Percentiles rank a stretch among this genome's conserved stretches.
Evolutionary conservation across 2,113 vertebrate genomes (phyloP).

Genomic region (Melanocharis versteri): DNA sequence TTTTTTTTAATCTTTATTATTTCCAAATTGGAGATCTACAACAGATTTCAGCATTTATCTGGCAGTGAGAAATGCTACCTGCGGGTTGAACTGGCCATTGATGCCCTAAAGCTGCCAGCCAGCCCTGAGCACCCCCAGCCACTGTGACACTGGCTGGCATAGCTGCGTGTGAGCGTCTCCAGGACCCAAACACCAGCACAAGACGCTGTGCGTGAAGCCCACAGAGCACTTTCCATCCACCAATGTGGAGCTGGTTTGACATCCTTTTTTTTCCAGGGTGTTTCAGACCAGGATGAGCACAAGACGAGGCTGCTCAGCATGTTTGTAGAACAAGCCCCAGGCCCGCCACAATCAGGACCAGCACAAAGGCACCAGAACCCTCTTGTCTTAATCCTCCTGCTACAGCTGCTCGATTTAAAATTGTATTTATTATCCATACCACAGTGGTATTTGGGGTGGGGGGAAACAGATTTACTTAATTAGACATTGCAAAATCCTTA

Average conservation of each 20-base stretch:
- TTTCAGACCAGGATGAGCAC: rapidly evolving
- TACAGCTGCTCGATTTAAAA: not conserved
- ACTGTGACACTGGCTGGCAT: rapidly evolving
- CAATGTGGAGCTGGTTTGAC: rapidly evolving
- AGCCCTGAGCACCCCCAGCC: not conserved
- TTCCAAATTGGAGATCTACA: not conserved
- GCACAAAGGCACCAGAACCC: not conserved
- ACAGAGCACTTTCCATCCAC: not conserved
- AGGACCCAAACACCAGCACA: not conserved
- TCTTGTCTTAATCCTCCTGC: constrained; percentile 31
- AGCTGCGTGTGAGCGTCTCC: rapidly evolving
- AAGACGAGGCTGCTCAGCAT: rapidly evolving
- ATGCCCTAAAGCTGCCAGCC: not conserved
- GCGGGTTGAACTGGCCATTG: rapidly evolving
- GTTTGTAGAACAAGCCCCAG: not conserved
- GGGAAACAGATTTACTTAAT: constrained; percentile 54
- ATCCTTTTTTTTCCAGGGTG: rapidly evolving
- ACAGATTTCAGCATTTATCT: not conserved
- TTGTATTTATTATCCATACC: constrained; percentile 14
- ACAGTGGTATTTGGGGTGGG: not conserved
- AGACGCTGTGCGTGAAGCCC: rapidly evolving
- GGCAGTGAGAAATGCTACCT: not conserved
- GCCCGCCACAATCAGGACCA: not conserved
- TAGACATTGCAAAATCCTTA: constrained; percentile 36
- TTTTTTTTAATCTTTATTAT: not conserved